Percentiles rank a stretch among this genome's conserved stretches.
Evolutionary conservation across 2,113 vertebrate species (phyloP).

Genomic region (Trogon surrucura): DNA sequence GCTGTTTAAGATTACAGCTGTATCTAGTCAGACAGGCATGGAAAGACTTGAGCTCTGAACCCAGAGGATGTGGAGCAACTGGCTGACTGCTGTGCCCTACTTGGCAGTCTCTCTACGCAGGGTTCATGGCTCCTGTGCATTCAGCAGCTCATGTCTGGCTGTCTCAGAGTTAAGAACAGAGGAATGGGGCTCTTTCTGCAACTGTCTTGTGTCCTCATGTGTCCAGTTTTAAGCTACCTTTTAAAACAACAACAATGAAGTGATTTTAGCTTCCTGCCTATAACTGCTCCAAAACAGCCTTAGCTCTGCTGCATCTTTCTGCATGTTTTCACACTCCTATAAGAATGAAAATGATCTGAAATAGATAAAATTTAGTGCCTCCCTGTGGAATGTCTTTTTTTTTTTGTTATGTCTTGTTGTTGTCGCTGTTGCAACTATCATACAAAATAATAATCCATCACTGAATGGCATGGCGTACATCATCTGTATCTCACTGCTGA

Average conservation of each 20-base stretch:
- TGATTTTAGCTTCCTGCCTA: not conserved
- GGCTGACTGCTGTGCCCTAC: not conserved
- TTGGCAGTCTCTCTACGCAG: accelerated
- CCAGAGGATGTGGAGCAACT: not conserved
- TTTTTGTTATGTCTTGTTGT: not conserved
- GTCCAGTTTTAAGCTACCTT: not conserved
- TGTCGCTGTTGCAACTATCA: not conserved
- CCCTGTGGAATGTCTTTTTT: not conserved
- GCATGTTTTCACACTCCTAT: not conserved
- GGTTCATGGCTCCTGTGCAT: not conserved
- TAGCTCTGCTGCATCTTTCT: not conserved
- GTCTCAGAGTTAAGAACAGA: not conserved
- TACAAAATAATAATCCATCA: not conserved
- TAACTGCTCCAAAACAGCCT: not conserved
- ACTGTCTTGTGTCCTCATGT: not conserved
- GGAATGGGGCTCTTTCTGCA: not conserved
- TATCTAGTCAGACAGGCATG: not conserved
- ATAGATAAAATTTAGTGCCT: not conserved
- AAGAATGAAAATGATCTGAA: not conserved
- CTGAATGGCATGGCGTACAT: not conserved
- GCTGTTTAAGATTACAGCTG: not conserved
- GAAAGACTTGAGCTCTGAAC: not conserved
- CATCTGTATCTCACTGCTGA: not conserved
- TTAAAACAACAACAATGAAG: not conserved
- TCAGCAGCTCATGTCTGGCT: not conserved